These are phyloP conservation scores for Pheosia gnoma DNA, from an alignment of 2,888 invertebrate species.

Conservation along the genomic window DNA sequence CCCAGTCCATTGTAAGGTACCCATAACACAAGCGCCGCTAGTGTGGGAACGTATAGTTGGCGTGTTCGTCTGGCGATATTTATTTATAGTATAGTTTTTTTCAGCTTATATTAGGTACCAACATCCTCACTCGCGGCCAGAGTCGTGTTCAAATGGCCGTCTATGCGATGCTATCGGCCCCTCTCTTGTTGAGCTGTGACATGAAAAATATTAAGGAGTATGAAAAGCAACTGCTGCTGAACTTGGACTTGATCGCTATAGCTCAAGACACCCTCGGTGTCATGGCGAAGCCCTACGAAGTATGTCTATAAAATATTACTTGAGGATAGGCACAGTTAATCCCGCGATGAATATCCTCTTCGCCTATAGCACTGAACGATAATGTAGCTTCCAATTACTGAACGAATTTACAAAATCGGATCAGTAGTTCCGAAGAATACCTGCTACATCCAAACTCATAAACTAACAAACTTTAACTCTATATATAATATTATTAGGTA, in stretches of 20 bases:
- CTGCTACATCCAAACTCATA: too few species aligned
- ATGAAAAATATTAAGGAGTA: conserved; percentile 69
- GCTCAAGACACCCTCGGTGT: conserved; percentile 86
- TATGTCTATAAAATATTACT: conserved; percentile 31
- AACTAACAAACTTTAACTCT: too few species aligned
- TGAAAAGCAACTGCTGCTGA: conserved; percentile 83
- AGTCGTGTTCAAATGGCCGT: conserved; percentile 86
- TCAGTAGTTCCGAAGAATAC: too few species aligned
- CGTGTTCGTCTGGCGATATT: too few species aligned
- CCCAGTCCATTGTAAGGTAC: too few species aligned
- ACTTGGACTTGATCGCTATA: conserved; percentile 84
- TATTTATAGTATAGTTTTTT: conserved; percentile 28
- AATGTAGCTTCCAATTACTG: too few species aligned
- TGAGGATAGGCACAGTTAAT: not conserved
- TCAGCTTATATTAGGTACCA: conserved; percentile 83
- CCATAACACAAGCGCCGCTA: too few species aligned
- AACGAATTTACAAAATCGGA: too few species aligned
- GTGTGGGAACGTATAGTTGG: too few species aligned
- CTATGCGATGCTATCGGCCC: conserved; percentile 87
- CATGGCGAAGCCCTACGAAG: conserved; percentile 78
- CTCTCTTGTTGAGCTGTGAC: conserved; percentile 87
- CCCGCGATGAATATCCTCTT: too few species aligned
- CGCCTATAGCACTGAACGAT: too few species aligned
- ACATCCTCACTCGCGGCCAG: conserved; percentile 80
- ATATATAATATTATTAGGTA: too few species aligned